Conservation (phyloP, 1,140 invertebrate species). For the Schmidtea mediterranea region DNA sequence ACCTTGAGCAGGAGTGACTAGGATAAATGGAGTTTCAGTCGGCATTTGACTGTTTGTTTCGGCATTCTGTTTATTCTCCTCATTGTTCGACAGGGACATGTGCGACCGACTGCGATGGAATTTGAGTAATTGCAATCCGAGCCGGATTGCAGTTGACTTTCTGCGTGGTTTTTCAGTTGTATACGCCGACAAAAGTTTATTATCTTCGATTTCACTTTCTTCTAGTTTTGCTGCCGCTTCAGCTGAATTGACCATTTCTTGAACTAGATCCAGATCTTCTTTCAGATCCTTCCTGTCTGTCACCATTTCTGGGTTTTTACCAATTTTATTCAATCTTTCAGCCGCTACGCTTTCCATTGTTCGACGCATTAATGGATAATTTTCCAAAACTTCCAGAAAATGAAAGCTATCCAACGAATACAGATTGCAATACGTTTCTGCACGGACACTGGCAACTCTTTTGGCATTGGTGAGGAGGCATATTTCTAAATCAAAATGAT, state of each 20-base stretch:
- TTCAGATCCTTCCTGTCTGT: conserved; percentile 44
- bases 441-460: conserved; percentile 70
- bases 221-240: too few species aligned
- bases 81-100: too few species aligned
- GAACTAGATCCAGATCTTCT: conserved; percentile 21
- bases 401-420: conserved; percentile 89
- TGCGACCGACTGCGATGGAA: too few species aligned
- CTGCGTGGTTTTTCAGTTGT: too few species aligned
- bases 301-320: conserved; percentile 83
- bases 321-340: conserved; percentile 86
- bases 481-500: conserved; percentile 37
- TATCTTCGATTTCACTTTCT: too few species aligned
- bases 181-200: too few species aligned
- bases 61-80: too few species aligned
- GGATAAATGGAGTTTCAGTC: too few species aligned
- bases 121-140: too few species aligned
- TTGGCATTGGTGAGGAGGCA: conserved; percentile 73
- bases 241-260: conserved; percentile 14
- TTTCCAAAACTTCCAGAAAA: conserved; percentile 80
- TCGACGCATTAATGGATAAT: conserved; percentile 84
- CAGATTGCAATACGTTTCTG: conserved; percentile 91
- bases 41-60: too few species aligned
- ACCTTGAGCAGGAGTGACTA: too few species aligned
- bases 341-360: conserved; percentile 96
- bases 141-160: too few species aligned